Evolutionary conservation across 2,888 invertebrate genomes (phyloP).

Genomic region (Chrysina gloriosa): DNA sequence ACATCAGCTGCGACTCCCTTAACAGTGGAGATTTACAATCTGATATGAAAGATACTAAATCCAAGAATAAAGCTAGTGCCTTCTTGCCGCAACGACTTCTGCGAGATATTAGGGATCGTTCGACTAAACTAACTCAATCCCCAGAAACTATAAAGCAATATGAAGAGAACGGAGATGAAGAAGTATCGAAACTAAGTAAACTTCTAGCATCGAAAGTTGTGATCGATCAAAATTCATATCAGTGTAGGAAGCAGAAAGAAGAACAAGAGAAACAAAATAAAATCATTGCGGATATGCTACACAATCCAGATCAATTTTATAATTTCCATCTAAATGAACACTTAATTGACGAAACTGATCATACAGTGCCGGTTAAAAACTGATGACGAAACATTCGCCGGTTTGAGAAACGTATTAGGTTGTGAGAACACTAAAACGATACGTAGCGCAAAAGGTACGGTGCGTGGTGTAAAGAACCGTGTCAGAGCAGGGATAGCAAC

Average conservation of each 20-base stretch:
- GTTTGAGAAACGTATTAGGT: conserved; percentile 78
- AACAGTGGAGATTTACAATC: conserved; percentile 75
- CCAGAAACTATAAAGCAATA: conserved; percentile 42
- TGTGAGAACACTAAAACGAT: conserved; percentile 81
- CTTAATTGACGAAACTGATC: conserved; percentile 65
- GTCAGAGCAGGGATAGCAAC: conserved; percentile 95
- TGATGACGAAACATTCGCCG: conserved; percentile 81
- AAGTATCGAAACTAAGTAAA: conserved; percentile 12
- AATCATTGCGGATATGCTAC: conserved; percentile 62
- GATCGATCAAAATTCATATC: conserved; percentile 75
- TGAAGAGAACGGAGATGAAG: conserved; percentile 39
- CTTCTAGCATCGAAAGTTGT: conserved; percentile 22
- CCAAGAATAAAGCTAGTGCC: conserved; percentile 59
- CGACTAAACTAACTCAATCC: conserved; percentile 66
- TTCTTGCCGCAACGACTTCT: conserved; percentile 76
- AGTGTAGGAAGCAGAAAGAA: conserved; percentile 71
- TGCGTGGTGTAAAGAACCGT: conserved; percentile 93
- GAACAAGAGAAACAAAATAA: conserved; percentile 60
- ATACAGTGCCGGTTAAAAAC: conserved; percentile 61
- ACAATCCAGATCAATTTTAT: conserved; percentile 83
- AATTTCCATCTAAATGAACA: conserved; percentile 86
- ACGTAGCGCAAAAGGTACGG: conserved; percentile 90
- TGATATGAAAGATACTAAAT: conserved; percentile 49
- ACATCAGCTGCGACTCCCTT: conserved; percentile 84
- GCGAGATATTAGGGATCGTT: conserved; percentile 77